Evolutionary conservation across 2,113 vertebrate genomes (phyloP).

Genomic region (Poicephalus meyeri): DNA sequence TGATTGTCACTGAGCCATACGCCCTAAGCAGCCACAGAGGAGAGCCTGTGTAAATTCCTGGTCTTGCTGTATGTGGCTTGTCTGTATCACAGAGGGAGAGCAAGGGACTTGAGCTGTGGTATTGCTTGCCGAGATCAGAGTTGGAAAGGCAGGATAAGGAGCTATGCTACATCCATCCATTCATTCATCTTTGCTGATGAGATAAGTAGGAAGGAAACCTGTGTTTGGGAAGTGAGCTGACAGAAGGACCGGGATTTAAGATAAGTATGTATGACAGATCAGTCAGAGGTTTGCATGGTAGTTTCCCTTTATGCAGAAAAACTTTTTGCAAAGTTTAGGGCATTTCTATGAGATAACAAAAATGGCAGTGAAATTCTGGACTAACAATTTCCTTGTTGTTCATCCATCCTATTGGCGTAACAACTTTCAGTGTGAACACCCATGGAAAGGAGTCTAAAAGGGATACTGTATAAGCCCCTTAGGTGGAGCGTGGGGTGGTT

Average conservation of each 20-base stretch:
- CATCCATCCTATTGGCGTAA: background rate
- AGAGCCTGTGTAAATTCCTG: background rate
- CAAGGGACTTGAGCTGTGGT: accelerated
- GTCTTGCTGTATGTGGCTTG: background rate
- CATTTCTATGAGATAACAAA: background rate
- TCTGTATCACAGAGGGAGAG: too few species aligned
- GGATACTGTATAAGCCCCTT: background rate
- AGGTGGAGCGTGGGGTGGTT: background rate
- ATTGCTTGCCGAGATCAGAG: background rate
- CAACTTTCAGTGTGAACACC: background rate
- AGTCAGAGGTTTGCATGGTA: background rate
- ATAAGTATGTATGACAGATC: accelerated
- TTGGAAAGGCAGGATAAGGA: background rate
- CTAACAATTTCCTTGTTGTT: background rate
- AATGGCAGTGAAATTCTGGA: background rate
- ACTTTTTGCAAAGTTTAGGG: background rate
- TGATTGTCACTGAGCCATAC: background rate
- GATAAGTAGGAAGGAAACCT: background rate
- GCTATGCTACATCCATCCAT: background rate
- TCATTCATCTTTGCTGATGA: background rate
- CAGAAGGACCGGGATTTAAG: background rate
- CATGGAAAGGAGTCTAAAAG: background rate
- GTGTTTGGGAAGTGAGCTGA: background rate
- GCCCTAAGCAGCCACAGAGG: background rate
- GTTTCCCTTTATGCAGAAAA: background rate